phyloP scores from a whole-genome alignment of 1,140 invertebrate genomes.

The Panulirus ornatus region DNA sequence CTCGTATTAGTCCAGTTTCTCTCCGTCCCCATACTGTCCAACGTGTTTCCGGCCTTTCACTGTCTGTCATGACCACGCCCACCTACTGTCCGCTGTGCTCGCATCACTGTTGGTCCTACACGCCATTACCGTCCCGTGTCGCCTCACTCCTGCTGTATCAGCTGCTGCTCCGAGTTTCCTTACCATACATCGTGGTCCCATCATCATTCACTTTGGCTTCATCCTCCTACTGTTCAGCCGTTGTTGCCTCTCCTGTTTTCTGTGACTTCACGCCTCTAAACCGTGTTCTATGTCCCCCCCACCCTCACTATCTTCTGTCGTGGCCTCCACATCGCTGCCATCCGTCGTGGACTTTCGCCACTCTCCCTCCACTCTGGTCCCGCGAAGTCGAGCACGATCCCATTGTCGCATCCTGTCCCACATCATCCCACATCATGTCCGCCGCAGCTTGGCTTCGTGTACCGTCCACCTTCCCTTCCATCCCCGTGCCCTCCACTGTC shows the following conservation, averaged over 20 bases:
- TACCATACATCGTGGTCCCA: neutral
- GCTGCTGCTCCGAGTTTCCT: neutral
- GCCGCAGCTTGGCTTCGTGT: neutral
- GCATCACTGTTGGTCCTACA: no score
- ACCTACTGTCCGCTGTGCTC: no score
- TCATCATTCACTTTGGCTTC: neutral
- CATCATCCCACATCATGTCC: neutral
- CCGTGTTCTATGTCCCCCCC: neutral
- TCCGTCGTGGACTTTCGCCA: neutral
- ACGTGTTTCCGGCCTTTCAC: no score
- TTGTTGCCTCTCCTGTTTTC: neutral
- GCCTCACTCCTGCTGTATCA: no score
- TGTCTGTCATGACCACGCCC: no score
- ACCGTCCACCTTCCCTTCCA: neutral
- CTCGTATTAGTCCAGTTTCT: no score
- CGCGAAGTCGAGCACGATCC: neutral
- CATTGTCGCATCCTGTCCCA: neutral
- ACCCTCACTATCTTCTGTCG: neutral
- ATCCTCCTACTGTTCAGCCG: neutral
- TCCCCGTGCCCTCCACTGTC: neutral
- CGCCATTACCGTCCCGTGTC: no score
- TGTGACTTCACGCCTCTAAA: neutral
- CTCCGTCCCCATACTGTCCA: no score
- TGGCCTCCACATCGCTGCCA: neutral
- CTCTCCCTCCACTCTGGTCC: no score